These are phyloP conservation scores for Intellagama lesueurii DNA, from an alignment of 2,797 vertebrate genomes.

Conservation along the genomic window DNA sequence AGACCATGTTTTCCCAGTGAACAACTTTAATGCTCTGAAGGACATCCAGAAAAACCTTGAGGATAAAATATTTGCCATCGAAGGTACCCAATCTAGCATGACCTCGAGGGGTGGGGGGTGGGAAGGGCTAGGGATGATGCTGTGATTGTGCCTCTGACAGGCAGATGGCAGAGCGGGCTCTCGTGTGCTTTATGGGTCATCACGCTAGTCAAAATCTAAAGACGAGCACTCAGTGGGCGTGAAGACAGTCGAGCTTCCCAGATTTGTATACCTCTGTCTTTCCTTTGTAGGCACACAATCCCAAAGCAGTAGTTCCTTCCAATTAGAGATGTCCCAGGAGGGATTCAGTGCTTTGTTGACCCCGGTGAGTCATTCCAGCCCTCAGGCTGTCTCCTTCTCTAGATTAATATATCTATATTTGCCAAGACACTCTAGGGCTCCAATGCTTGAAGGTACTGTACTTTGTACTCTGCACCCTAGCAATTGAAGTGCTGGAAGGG, in stretches of 20 bases:
- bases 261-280: not conserved
- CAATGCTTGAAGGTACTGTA: too few species aligned
- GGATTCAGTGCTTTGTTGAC: slow-evolving; percentile 73
- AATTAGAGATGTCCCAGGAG: slow-evolving; percentile 78
- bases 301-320: slow-evolving; percentile 70
- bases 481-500: too few species aligned
- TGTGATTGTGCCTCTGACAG: not conserved
- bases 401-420: not conserved
- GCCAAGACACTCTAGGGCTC: too few species aligned
- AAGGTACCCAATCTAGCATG: slow-evolving; percentile 58
- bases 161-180: not conserved
- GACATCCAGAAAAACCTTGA: slow-evolving; percentile 71
- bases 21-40: slow-evolving; percentile 70
- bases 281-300: slow-evolving; percentile 65
- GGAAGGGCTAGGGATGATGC: not conserved
- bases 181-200: not conserved
- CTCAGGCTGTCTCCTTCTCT: not conserved
- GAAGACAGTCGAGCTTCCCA: not conserved
- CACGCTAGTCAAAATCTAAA: not conserved
- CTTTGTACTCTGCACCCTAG: too few species aligned
- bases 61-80: slow-evolving; percentile 77
- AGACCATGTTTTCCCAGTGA: slow-evolving; percentile 68
- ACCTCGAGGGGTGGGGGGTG: not conserved
- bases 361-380: slow-evolving; percentile 59
- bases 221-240: not conserved